Conservation (phyloP, 2,888 invertebrate genomes). For the Cenopis cana region DNA sequence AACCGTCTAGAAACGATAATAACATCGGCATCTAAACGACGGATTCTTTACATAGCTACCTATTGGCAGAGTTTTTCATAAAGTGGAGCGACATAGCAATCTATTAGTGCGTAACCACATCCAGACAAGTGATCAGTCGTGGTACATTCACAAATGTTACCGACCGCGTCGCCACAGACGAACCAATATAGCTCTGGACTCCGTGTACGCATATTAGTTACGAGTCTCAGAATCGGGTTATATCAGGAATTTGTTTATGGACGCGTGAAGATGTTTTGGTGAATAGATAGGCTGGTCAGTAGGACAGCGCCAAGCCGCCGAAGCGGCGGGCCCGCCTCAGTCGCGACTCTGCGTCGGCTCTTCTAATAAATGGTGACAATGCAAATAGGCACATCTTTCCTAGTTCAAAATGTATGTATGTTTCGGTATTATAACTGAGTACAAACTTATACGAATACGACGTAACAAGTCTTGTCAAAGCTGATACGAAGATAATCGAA, state of each 20-base stretch:
- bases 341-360: constrained; percentile 60
- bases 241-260: neutral
- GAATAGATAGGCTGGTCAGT: constrained; percentile 22
- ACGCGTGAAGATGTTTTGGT: neutral
- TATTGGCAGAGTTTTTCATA: constrained; percentile 34
- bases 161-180: neutral
- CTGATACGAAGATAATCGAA: constrained; percentile 10
- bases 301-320: constrained; percentile 54
- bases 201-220: constrained; percentile 2
- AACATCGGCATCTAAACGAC: neutral
- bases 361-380: neutral
- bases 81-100: constrained; percentile 38
- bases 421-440: neutral
- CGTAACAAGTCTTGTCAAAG: neutral
- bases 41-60: neutral
- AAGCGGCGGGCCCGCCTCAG: constrained; percentile 57
- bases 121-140: constrained; percentile 37
- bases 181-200: neutral
- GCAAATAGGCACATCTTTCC: neutral
- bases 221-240: neutral
- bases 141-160: neutral
- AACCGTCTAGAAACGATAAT: neutral
- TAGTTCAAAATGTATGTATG: neutral
- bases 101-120: constrained; percentile 42
- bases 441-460: neutral